phyloP scores from a whole-genome alignment of 2,113 vertebrate genomes.

The Sturnira hondurensis region DNA sequence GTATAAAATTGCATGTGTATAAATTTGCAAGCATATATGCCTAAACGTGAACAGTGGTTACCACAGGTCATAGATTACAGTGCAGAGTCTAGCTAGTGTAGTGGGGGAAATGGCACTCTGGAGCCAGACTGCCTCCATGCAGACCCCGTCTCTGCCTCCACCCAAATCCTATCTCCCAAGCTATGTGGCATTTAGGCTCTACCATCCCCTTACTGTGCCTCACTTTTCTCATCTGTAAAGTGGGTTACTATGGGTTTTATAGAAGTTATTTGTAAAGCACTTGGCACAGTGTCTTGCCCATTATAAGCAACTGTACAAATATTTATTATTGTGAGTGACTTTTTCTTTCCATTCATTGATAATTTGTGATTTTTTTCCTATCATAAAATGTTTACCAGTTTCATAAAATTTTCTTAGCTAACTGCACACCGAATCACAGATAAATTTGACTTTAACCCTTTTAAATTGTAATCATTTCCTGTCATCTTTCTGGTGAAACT shows the following conservation, averaged over 20 bases:
- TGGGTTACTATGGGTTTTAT: not conserved
- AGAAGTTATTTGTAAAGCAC: not conserved
- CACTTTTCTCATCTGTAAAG: not conserved
- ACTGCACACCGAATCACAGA: not conserved
- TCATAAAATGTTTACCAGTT: not conserved
- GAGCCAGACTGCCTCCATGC: not conserved
- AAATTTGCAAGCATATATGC: not conserved
- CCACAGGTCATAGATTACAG: not conserved
- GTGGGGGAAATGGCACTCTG: not conserved
- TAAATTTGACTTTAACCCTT: slow-evolving; percentile 25
- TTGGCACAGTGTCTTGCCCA: not conserved
- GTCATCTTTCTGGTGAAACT: slow-evolving; percentile 11
- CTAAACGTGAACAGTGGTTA: not conserved
- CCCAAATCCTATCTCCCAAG: not conserved
- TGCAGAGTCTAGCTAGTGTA: not conserved
- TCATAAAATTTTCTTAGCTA: not conserved
- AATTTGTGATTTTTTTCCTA: slow-evolving; percentile 11
- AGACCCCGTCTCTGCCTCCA: not conserved
- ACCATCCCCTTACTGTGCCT: not conserved
- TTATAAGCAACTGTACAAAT: not conserved
- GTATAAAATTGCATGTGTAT: not conserved
- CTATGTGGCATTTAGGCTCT: not conserved
- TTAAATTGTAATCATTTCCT: slow-evolving; percentile 32
- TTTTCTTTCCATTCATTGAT: not conserved
- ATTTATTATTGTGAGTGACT: not conserved